phyloP scores from a whole-genome alignment of 1,140 invertebrate species.

The Nymphalis io region DNA sequence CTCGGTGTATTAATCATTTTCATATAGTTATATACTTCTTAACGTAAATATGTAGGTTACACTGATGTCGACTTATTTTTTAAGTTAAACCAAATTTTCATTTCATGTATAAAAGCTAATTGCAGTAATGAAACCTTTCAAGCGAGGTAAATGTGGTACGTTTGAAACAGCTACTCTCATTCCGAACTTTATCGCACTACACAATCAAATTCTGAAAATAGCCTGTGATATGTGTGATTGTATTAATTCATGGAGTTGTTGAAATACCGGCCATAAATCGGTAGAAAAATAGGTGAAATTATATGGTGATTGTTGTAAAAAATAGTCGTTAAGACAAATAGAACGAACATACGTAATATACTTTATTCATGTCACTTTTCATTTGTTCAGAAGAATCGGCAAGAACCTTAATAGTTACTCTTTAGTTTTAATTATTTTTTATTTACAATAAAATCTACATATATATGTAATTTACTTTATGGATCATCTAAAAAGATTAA shows the following conservation, averaged over 20 bases:
- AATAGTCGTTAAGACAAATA: neutral
- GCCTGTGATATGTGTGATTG: neutral
- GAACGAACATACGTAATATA: neutral
- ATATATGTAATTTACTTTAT: no score
- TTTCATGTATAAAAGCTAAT: conserved; percentile 1
- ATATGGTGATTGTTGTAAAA: neutral
- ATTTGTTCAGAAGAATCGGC: no score
- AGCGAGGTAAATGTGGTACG: neutral
- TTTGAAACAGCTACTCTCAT: neutral
- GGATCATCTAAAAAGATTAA: no score
- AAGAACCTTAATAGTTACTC: no score
- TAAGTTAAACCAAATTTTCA: neutral
- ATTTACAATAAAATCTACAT: no score
- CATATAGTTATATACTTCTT: neutral
- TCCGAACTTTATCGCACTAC: neutral
- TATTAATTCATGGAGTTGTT: neutral
- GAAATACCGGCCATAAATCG: neutral
- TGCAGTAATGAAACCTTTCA: neutral
- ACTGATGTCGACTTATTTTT: neutral
- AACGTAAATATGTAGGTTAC: neutral
- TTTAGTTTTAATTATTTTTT: no score
- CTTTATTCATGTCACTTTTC: no score
- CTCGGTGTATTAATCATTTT: no score
- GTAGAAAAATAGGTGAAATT: neutral
- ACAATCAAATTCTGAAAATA: conserved; percentile 7